phyloP scores from a whole-genome alignment of 1,140 invertebrate genomes.

The Chionoecetes opilio region DNA sequence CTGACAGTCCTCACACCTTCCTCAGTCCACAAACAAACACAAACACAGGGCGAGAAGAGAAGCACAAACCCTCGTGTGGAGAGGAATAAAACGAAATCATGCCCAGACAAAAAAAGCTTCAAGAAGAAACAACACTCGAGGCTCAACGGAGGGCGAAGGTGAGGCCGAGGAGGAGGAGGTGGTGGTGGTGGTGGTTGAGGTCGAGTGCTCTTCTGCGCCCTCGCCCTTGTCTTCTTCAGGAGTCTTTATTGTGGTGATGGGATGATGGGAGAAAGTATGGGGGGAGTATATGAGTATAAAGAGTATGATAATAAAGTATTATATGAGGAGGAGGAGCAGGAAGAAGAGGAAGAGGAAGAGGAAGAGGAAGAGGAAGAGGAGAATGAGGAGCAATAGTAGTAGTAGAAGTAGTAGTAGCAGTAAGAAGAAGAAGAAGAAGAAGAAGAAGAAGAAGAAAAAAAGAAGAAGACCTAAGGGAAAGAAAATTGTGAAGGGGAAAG shows the following conservation, averaged over 20 bases:
- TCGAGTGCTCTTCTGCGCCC: neutral
- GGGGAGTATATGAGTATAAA: neutral
- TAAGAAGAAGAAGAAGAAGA: neutral
- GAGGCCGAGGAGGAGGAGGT: neutral
- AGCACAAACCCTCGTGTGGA: neutral
- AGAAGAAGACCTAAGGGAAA: neutral
- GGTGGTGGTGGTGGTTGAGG: neutral
- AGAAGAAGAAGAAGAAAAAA: neutral
- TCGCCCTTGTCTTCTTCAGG: neutral
- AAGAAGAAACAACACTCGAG: constrained; percentile 10
- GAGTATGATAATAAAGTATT: too few relatives aligned
- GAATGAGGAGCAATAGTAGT: neutral
- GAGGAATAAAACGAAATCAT: neutral
- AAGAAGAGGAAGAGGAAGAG: neutral
- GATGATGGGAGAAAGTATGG: too few relatives aligned
- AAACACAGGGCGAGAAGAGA: neutral
- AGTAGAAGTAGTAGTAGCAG: neutral
- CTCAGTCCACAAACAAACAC: neutral
- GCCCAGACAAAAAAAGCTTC: neutral
- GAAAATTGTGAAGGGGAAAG: neutral
- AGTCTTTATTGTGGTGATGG: neutral
- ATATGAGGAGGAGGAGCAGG: neutral
- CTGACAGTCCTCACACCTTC: neutral
- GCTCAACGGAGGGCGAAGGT: constrained; percentile 11
- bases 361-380: neutral